Evolutionary conservation across 2,888 invertebrate genomes (phyloP), one percentile per base, ranked within the genome.

Genomic region (Trissolcus japonicus): DNA sequence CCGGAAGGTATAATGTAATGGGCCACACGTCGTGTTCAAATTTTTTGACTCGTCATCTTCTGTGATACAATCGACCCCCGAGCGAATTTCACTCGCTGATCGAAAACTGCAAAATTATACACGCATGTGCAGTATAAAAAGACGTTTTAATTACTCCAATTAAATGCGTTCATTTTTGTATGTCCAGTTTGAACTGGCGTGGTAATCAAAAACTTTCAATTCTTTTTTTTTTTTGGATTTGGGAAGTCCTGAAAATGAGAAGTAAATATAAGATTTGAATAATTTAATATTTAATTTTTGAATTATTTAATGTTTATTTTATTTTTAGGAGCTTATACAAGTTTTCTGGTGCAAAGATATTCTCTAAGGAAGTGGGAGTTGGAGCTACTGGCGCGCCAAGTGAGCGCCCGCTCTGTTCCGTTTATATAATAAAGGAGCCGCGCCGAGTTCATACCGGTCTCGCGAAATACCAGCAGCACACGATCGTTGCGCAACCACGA

Each of bases 391-490:
- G 51, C 65, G 55, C 68, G 65, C 4, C 68, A 60, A 71, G 71
- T 57, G 72, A 72, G 76, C 66, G 71, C 61, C 72, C 67, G 73
- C 71, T 68, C 73, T 74, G 73, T 80, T 77, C 59, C 79, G 80
- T 83, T 85, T 85, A 83, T 83, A 80, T 83, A 83, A 84, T 83
- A 80, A 83, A 81, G 82, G 81, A 83, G 80, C 77, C 80, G 75
- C 80, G 71, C 81, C 78, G 76, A 80, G 82, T 75, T 81, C 79
- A 80, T 80, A 78, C 80, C 79, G 80, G 78, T 80, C 83, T 79
- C 82, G 86, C 82, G 83, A 84, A 86, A 85, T 83, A 83, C 81
- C 83, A 81, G 80, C 82, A 81, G 82, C 79, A 76, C 71, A 72
- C 78, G 76, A 69, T 65, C 81, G 83, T 85, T 85, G 83, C 83